These are phyloP conservation scores for Podarcis siculus DNA, from an alignment of 2,797 vertebrate genomes.

Conservation along the genomic window DNA sequence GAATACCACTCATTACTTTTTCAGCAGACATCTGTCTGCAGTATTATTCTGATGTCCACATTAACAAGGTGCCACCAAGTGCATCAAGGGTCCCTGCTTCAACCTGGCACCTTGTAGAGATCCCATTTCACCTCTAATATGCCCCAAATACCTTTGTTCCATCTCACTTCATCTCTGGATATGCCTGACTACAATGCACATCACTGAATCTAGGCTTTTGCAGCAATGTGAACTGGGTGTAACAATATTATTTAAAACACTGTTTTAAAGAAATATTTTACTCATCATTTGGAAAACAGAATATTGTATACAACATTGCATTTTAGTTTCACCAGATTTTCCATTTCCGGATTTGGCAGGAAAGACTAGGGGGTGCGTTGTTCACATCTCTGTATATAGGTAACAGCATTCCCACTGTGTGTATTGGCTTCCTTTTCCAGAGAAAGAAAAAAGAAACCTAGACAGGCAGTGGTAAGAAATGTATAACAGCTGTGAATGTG, in stretches of 20 bases:
- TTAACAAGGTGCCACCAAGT: not conserved
- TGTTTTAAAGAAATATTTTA: not conserved
- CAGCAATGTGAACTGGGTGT: not conserved
- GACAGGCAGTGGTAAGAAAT: conserved; percentile 13
- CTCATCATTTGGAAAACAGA: not conserved
- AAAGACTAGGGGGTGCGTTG: not conserved
- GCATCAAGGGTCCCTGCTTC: not conserved
- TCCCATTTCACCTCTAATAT: not conserved
- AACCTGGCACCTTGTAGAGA: not conserved
- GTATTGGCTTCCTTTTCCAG: not conserved
- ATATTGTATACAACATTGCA: not conserved
- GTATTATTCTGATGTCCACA: not conserved
- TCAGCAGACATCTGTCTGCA: not conserved
- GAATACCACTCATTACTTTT: no score
- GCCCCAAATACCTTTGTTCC: not conserved
- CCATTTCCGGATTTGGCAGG: not conserved
- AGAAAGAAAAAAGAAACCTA: not conserved
- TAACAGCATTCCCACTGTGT: not conserved
- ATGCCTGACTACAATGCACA: no score
- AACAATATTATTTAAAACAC: not conserved
- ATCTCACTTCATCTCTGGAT: not conserved
- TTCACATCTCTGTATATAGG: not conserved
- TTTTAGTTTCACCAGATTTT: not conserved
- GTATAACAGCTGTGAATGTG: conserved; percentile 22
- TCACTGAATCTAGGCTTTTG: not conserved